Evolutionary conservation across 1,140 invertebrate species (phyloP).

Genomic region (Lepidurus apus): DNA sequence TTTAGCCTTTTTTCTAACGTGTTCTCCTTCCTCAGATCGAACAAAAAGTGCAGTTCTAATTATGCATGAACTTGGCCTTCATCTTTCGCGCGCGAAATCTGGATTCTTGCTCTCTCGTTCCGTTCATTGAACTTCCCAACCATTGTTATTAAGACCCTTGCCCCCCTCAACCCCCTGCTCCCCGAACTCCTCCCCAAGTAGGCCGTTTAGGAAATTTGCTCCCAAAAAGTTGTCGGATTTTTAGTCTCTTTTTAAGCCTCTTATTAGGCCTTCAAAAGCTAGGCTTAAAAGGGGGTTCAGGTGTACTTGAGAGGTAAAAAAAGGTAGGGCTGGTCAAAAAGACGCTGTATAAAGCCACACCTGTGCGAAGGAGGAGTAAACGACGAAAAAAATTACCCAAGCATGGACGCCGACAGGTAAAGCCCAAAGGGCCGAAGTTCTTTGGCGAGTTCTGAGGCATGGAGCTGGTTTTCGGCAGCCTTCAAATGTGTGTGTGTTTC

Average conservation of each 20-base stretch:
- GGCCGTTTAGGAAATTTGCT: background rate
- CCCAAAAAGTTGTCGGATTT: too few relatives aligned
- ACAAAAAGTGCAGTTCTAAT: background rate
- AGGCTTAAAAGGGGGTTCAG: background rate
- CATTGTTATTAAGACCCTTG: background rate
- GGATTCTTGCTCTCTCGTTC: too few relatives aligned
- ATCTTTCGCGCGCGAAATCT: too few relatives aligned
- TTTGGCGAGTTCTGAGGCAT: background rate
- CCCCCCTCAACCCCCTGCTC: background rate
- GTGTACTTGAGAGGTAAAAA: background rate
- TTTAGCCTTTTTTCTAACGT: background rate
- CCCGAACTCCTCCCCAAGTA: background rate
- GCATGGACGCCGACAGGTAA: conserved; percentile 10
- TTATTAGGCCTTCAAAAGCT: background rate
- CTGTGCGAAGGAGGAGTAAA: background rate
- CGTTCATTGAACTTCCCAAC: background rate
- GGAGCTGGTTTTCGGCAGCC: background rate
- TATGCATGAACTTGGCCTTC: background rate
- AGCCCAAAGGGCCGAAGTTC: conserved; percentile 18
- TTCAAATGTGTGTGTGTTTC: background rate
- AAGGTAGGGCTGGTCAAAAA: background rate
- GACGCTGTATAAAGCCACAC: background rate
- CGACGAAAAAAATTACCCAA: conserved; percentile 16
- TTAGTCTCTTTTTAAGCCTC: background rate
- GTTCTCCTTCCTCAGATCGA: background rate